Evolutionary conservation across 2,113 vertebrate genomes (phyloP).

Genomic region (Microtus montanus): DNA sequence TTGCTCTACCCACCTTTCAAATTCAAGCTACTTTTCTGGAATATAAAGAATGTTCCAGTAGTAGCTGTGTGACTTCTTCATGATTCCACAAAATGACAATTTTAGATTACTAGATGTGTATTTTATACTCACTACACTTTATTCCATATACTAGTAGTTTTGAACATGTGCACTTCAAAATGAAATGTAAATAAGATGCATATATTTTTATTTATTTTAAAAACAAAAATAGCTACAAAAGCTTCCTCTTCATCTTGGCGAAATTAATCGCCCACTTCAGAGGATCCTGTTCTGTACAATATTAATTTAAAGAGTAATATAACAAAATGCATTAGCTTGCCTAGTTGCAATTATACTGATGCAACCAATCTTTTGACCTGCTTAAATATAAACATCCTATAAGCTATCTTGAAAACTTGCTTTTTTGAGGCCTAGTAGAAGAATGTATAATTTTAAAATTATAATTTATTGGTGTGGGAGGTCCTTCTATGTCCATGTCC

Average conservation of each 20-base stretch:
- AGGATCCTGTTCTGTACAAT: constrained; percentile 30
- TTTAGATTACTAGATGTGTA: constrained; percentile 2
- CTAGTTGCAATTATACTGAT: not conserved
- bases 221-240: constrained; percentile 45
- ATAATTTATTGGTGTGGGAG: not conserved
- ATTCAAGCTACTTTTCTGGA: constrained; percentile 54
- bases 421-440: constrained; percentile 44
- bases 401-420: not conserved
- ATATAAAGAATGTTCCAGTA: constrained; percentile 11
- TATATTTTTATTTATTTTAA: constrained; percentile 14
- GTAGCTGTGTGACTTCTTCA: not conserved
- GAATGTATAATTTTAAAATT: constrained; percentile 38
- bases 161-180: constrained; percentile 10
- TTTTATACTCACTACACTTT: constrained; percentile 12
- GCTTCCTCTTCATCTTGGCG: constrained; percentile 47
- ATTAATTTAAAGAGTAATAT: constrained; percentile 36
- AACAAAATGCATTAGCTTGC: not conserved
- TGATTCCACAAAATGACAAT: not conserved
- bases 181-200: constrained; percentile 16
- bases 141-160: constrained; percentile 48
- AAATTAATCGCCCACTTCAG: not conserved
- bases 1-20: constrained; percentile 54
- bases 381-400: not conserved
- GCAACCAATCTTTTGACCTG: not conserved
- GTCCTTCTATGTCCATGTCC: too few species aligned